A percentile compares a stretch with the other conserved stretches of the same genome.
Conservation (phyloP, 2,797 vertebrate species). For the Acipenser ruthenus region DNA sequence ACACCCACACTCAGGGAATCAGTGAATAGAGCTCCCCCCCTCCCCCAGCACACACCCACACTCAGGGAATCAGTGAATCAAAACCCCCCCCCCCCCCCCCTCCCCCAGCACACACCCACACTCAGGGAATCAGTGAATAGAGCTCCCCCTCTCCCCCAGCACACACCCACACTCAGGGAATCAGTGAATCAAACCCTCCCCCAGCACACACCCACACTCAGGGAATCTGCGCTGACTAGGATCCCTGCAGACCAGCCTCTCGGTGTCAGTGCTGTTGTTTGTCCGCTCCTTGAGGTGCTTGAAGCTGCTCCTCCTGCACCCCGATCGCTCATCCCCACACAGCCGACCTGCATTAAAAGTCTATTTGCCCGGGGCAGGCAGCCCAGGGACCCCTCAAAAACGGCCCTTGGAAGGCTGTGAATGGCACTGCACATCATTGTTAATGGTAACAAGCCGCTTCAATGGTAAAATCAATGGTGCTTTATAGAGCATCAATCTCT, state of each 20-base stretch:
- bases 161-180: no score
- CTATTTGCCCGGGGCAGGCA: constrained; percentile 17
- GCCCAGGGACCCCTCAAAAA: constrained; percentile 55
- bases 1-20: no score
- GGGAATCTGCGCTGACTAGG: constrained; percentile 9
- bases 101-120: no score
- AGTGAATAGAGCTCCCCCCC: no score
- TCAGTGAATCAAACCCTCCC: no score
- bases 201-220: no score
- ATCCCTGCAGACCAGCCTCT: constrained; percentile 25
- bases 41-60: no score
- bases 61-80: no score
- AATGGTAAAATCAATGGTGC: constrained; percentile 71
- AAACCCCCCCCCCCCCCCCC: no score
- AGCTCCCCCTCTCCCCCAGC: no score
- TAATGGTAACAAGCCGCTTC: constrained; percentile 68
- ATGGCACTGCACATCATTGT: constrained; percentile 68
- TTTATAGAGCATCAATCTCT: constrained; percentile 66
- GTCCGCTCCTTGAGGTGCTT: constrained; percentile 62
- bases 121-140: no score
- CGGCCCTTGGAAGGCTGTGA: constrained; percentile 52
- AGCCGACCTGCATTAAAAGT: constrained; percentile 13
- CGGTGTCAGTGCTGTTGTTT: constrained; percentile 48
- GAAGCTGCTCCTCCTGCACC: constrained; percentile 43
- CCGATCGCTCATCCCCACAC: neutral